Evolutionary conservation across 2,797 vertebrate species (phyloP).

Genomic region (Bufotes viridis): DNA sequence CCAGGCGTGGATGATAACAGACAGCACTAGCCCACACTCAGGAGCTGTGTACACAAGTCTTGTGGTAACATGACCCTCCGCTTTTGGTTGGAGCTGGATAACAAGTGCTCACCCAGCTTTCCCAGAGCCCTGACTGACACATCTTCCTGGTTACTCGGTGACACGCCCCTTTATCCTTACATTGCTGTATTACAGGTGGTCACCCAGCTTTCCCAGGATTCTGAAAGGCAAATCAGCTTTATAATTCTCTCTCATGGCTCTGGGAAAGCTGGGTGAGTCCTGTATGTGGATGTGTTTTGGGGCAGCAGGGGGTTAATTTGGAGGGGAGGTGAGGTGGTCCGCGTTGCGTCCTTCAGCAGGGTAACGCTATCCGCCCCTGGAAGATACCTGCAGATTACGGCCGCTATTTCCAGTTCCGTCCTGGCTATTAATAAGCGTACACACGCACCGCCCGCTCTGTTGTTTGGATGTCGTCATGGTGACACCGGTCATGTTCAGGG

Average conservation of each 20-base stretch:
- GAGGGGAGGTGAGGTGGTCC: background rate
- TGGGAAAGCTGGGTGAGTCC: background rate
- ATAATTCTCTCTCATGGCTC: background rate
- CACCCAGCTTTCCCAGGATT: background rate
- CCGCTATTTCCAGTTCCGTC: conserved; percentile 71
- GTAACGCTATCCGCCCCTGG: conserved; percentile 69
- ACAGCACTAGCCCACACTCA: no score
- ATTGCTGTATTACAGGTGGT: background rate
- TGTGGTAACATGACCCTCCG: background rate
- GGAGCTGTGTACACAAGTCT: no score
- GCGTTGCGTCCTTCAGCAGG: conserved; percentile 1
- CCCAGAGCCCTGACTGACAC: background rate
- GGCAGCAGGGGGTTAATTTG: no score
- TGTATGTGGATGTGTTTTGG: background rate
- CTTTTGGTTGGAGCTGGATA: no score
- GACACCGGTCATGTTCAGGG: conserved; percentile 68
- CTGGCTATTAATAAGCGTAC: conserved; percentile 72
- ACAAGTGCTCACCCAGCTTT: background rate
- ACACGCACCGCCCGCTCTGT: conserved; percentile 63
- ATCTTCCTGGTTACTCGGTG: background rate
- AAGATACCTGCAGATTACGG: conserved; percentile 69
- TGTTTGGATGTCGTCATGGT: conserved; percentile 78
- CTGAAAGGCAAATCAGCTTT: background rate
- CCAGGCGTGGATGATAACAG: no score
- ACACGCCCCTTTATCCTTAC: no score